Percentiles rank a stretch among this genome's conserved stretches.
Conservation (phyloP, 23 tunicate species). For the Trididemnum nubilum region DNA sequence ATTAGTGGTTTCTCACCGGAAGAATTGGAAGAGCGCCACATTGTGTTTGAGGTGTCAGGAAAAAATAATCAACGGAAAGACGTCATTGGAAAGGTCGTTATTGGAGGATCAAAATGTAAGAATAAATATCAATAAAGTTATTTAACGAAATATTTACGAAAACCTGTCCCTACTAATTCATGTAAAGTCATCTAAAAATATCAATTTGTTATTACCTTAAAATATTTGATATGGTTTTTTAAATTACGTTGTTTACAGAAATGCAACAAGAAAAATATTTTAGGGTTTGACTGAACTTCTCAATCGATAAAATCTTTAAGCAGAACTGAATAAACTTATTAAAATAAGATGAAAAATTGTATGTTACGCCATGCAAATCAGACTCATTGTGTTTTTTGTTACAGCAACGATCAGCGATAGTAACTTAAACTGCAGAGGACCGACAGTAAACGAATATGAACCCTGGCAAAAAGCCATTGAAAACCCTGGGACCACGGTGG, state of each 20-base stretch:
- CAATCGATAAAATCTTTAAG: too few relatives aligned
- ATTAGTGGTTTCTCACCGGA: conserved; percentile 7
- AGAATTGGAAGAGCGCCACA: neutral
- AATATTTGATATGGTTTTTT: too few relatives aligned
- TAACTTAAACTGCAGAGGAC: conserved; percentile 1
- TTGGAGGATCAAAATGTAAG: conserved; percentile 21
- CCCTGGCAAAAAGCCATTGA: conserved; percentile 21
- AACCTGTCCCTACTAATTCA: too few relatives aligned
- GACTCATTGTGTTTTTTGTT: neutral
- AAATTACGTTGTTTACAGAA: too few relatives aligned
- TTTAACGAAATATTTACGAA: too few relatives aligned
- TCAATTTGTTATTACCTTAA: too few relatives aligned
- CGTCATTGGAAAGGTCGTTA: conserved; percentile 13
- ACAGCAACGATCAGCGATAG: neutral
- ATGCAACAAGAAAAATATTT: too few relatives aligned
- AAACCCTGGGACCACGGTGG: conserved; percentile 1
- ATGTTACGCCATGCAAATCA: too few relatives aligned
- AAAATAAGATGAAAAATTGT: too few relatives aligned
- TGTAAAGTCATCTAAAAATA: too few relatives aligned
- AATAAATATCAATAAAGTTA: neutral
- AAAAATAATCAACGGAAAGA: conserved; percentile 23
- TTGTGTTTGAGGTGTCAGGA: conserved; percentile 12
- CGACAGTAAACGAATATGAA: neutral
- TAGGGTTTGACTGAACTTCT: too few relatives aligned
- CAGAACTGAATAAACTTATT: too few relatives aligned